These are phyloP conservation scores for Sebastes hubbsi DNA, from an alignment of 2,797 vertebrate genomes.

Conservation along the genomic window DNA sequence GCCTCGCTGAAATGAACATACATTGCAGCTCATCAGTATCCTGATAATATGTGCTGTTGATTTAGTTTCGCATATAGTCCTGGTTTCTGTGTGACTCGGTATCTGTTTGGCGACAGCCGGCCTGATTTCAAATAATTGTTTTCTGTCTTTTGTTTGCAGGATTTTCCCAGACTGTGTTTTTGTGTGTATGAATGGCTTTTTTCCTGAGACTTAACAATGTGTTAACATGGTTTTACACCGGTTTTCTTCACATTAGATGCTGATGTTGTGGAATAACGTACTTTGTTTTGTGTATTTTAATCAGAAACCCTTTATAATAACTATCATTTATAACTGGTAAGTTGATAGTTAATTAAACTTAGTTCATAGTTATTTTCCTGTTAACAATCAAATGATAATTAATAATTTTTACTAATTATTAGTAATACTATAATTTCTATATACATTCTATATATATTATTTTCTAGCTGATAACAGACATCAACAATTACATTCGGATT, in stretches of 20 bases:
- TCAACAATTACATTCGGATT: no score
- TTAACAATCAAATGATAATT: no score
- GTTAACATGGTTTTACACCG: neutral
- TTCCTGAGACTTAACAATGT: neutral
- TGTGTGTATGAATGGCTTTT: neutral
- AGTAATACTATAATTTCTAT: no score
- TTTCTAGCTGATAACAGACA: no score
- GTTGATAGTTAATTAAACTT: no score
- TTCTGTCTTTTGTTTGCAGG: neutral
- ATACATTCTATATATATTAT: no score
- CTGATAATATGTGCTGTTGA: slow-evolving; percentile 4
- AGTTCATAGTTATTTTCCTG: no score
- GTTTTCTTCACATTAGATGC: neutral
- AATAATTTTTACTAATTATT: fast-evolving
- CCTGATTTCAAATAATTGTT: neutral
- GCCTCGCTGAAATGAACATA: neutral
- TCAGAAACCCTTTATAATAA: no score
- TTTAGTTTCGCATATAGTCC: neutral
- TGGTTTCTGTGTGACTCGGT: neutral
- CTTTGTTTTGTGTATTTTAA: neutral
- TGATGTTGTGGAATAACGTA: neutral
- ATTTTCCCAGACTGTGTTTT: neutral
- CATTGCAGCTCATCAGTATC: slow-evolving; percentile 4
- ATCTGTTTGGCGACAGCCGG: neutral
- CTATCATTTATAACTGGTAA: no score